Conservation (phyloP, 2,113 vertebrate species). For the Dicaeum eximium region DNA sequence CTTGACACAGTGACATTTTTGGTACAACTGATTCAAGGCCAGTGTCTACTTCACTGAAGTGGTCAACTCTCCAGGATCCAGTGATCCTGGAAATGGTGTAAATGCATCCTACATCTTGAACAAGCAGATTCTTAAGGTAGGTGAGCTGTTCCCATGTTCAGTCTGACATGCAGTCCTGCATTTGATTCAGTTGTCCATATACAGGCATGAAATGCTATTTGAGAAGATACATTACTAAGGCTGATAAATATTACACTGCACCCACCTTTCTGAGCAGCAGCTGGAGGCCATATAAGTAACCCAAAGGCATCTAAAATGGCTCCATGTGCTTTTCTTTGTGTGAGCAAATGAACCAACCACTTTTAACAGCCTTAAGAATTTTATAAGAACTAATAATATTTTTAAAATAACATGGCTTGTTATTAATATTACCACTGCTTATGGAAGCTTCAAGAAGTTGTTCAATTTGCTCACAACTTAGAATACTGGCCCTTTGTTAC, state of each 20-base stretch:
- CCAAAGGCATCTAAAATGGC: neutral
- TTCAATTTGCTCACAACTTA: neutral
- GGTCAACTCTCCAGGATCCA: neutral
- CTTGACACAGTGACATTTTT: neutral
- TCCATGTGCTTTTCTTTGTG: neutral
- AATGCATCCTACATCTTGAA: neutral
- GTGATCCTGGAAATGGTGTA: neutral
- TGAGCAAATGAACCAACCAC: neutral
- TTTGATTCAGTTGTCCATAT: neutral
- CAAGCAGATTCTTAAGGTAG: neutral
- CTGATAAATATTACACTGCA: neutral
- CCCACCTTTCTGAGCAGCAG: neutral
- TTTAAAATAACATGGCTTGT: neutral
- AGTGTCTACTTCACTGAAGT: neutral
- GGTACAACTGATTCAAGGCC: neutral
- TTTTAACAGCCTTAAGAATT: neutral
- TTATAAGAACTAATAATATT: neutral
- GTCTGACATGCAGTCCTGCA: rapidly evolving
- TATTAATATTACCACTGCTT: neutral
- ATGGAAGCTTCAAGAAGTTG: neutral
- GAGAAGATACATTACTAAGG: neutral
- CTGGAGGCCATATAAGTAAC: neutral
- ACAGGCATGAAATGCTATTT: neutral
- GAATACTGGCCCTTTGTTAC: neutral
- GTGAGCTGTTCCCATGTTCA: neutral